Evolutionary conservation across 2,888 invertebrate genomes (phyloP).

Genomic region (Reticulitermes lucifugus): DNA sequence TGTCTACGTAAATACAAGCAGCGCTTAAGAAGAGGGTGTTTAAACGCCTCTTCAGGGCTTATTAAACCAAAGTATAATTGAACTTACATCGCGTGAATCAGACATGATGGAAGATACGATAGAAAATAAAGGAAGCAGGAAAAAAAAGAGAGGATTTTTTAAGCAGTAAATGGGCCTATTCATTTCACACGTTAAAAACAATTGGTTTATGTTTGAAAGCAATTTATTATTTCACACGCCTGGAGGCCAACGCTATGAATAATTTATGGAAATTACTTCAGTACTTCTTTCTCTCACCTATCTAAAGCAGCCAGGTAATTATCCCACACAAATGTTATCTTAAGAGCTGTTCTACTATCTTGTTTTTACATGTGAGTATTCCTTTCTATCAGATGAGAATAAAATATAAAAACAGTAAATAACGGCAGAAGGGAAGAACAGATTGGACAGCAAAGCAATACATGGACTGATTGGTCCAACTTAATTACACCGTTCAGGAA

Average conservation of each 20-base stretch:
- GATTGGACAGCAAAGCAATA: neutral
- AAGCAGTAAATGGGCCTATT: neutral
- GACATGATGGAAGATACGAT: neutral
- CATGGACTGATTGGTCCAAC: neutral
- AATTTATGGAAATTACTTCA: constrained; percentile 15
- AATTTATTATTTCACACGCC: neutral
- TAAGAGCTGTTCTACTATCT: neutral
- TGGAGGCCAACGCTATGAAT: neutral
- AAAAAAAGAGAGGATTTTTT: neutral
- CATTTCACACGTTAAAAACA: neutral
- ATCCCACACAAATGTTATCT: neutral
- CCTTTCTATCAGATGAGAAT: neutral
- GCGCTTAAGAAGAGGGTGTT: neutral
- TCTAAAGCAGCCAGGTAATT: neutral
- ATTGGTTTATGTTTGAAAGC: neutral
- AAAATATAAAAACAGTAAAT: neutral
- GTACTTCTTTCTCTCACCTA: neutral
- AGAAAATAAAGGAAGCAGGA: neutral
- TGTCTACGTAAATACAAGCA: neutral
- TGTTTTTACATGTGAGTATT: neutral
- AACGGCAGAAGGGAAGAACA: neutral
- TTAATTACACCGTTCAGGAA: neutral
- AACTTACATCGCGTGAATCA: neutral
- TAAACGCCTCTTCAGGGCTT: neutral
- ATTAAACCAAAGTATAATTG: neutral